A percentile compares a stretch with the other conserved stretches of the same genome.
These are phyloP conservation scores for human (Homo sapiens) DNA, from an alignment of 2,113 vertebrate species.

Conservation along the genomic window GRCh38 chr9:138013501-138014000, in stretches of 20 bases:
- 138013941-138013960: neutral
- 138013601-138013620: neutral
- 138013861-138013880: accelerated
- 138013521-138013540: no score
- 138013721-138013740: neutral
- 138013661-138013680: neutral
- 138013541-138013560: neutral
- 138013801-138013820: neutral
- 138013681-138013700: neutral
- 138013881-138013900: neutral
- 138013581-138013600: neutral
- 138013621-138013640: neutral
- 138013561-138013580: neutral
- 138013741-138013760: neutral
- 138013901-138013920: neutral
- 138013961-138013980: neutral
- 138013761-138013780: neutral
- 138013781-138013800: neutral
- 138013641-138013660: neutral
- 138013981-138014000: no score
- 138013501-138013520: neutral
- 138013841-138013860: no score
- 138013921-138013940: neutral
- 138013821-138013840: no score
- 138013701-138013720: neutral